phyloP scores from a whole-genome alignment of 2,113 vertebrate species.

The Semicossyphus pulcher region DNA sequence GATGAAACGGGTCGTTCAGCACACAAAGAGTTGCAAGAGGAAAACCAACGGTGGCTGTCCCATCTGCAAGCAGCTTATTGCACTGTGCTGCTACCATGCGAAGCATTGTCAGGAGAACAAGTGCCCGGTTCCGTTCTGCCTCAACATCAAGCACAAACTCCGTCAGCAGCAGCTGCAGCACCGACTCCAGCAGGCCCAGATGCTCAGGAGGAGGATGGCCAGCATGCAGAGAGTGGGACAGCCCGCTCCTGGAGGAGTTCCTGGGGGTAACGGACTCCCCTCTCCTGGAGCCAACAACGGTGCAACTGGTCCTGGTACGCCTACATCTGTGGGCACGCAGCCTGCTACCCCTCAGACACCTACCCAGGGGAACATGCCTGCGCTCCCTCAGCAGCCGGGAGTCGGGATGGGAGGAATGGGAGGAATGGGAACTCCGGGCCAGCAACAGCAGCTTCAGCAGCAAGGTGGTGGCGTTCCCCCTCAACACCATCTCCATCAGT shows the following conservation, averaged over 20 bases:
- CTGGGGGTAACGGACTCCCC: conserved; percentile 79
- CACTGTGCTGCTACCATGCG: conserved; percentile 98
- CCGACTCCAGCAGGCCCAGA: conserved; percentile 96
- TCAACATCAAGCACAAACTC: conserved; percentile 99
- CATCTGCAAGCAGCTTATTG: conserved; percentile 98
- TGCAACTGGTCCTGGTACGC: conserved; percentile 87
- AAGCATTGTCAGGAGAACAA: conserved; percentile 99
- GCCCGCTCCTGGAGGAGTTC: conserved; percentile 74
- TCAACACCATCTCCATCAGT: conserved; percentile 81
- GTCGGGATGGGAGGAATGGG: conserved; percentile 69
- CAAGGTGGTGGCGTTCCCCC: conserved; percentile 70
- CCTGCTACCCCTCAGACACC: conserved; percentile 92
- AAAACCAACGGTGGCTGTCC: conserved; percentile 98
- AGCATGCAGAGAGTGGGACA: conserved; percentile 95
- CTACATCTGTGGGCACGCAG: conserved; percentile 90
- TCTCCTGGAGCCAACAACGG: conserved; percentile 81
- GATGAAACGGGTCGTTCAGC: conserved; percentile 98
- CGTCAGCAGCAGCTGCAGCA: conserved; percentile 98
- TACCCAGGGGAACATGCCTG: conserved; percentile 75
- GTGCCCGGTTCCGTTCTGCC: conserved; percentile 98
- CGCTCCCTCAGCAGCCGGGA: conserved; percentile 72
- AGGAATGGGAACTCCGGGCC: conserved; percentile 54
- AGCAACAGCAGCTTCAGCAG: conserved; percentile 77
- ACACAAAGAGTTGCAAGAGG: conserved; percentile 97
- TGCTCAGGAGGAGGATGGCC: conserved; percentile 95